Percentiles rank a stretch among this genome's conserved stretches.
These are phyloP conservation scores for Drosophila melanica DNA, from an alignment of 1,140 invertebrate species.

Conservation along the genomic window DNA sequence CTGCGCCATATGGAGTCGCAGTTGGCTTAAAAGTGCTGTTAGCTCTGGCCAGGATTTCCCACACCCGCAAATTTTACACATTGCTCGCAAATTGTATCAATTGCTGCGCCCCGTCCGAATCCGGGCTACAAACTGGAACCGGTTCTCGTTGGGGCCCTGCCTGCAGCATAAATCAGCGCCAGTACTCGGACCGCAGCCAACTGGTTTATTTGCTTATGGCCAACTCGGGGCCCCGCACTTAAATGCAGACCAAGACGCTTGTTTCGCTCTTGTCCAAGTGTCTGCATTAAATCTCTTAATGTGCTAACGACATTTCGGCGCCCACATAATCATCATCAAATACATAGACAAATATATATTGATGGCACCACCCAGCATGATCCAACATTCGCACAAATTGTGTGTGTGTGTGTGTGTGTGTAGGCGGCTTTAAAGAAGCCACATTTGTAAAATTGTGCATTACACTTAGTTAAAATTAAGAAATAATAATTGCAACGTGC, in stretches of 20 bases:
- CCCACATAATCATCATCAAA: conserved; percentile 26
- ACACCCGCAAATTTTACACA: conserved; percentile 66
- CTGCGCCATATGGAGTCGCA: conserved; percentile 18
- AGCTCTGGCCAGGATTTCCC: conserved; percentile 50
- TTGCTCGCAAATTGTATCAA: conserved; percentile 74
- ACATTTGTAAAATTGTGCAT: neutral
- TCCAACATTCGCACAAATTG: neutral
- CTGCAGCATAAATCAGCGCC: conserved; percentile 70
- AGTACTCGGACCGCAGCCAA: conserved; percentile 53
- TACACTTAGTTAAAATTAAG: conserved; percentile 1
- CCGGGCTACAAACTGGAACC: conserved; percentile 48
- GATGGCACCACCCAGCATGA: conserved; percentile 30
- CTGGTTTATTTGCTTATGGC: conserved; percentile 76
- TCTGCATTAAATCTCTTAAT: conserved; percentile 33
- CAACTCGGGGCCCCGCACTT: conserved; percentile 6
- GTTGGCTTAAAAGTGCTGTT: conserved; percentile 17
- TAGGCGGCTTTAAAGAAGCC: neutral
- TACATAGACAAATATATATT: conserved; percentile 5
- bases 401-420: conserved; percentile 4
- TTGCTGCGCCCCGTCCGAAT: conserved; percentile 46
- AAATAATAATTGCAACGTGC: neutral
- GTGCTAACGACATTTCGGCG: conserved; percentile 27
- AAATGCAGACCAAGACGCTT: conserved; percentile 39
- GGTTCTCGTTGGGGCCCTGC: conserved; percentile 42
- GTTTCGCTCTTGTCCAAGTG: conserved; percentile 32